phyloP scores from a whole-genome alignment of 2,888 invertebrate genomes.

The Limnephilus lunatus region DNA sequence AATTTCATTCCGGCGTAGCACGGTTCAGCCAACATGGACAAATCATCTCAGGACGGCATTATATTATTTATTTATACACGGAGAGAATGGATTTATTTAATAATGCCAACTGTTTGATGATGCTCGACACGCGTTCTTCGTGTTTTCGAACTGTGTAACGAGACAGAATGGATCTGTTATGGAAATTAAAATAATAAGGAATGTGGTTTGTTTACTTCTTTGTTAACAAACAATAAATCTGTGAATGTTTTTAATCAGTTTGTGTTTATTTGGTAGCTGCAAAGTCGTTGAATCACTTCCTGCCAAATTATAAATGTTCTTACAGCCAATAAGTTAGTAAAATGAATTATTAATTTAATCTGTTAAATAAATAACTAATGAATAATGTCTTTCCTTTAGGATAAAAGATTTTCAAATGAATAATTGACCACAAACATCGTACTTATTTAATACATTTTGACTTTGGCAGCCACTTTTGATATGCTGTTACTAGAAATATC shows the following conservation, averaged over 20 bases:
- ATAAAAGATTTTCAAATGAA: neutral
- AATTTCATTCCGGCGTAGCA: neutral
- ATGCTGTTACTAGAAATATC: no score
- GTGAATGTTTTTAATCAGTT: neutral
- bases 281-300: neutral
- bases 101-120: neutral
- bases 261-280: neutral
- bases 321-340: neutral
- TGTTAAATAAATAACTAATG: neutral
- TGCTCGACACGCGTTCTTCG: neutral
- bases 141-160: neutral
- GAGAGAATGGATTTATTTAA: slow-evolving; percentile 2
- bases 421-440: neutral
- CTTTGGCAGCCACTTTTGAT: neutral
- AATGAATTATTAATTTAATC: neutral
- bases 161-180: neutral
- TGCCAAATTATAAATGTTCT: neutral
- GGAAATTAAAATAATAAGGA: neutral
- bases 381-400: neutral
- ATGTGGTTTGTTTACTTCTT: neutral
- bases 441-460: neutral
- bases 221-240: neutral
- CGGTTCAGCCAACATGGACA: neutral
- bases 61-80: neutral
- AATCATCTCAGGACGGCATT: neutral